These are phyloP conservation scores for Sphaeramia orbicularis DNA, from an alignment of 2,797 vertebrate genomes.

Conservation along the genomic window DNA sequence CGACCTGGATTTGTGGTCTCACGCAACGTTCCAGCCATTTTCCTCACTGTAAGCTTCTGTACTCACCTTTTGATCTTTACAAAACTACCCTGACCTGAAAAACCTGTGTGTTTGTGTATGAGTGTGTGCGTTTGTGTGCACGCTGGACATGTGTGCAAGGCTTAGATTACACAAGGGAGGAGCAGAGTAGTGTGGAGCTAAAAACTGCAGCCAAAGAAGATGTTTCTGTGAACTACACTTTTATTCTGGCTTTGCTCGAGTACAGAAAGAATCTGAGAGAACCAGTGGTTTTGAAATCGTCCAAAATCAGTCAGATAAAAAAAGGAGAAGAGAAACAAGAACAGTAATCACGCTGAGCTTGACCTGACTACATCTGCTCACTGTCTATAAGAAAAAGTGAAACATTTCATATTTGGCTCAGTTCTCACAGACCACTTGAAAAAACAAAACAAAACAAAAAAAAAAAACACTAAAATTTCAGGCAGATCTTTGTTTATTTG, in stretches of 20 bases:
- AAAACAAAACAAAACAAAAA: too few relatives aligned
- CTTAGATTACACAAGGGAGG: slow-evolving; percentile 70
- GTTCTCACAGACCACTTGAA: too few relatives aligned
- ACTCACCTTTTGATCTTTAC: slow-evolving; percentile 65
- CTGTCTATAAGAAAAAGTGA: slow-evolving; percentile 58
- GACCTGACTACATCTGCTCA: slow-evolving; percentile 7
- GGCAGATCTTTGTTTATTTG: neutral
- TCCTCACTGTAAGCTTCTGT: neutral
- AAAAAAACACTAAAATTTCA: neutral
- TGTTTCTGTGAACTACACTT: slow-evolving; percentile 1
- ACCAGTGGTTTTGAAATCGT: slow-evolving; percentile 34
- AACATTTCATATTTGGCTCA: slow-evolving; percentile 9
- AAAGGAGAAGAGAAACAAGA: slow-evolving; percentile 62
- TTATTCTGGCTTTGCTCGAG: neutral
- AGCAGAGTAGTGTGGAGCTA: slow-evolving; percentile 13
- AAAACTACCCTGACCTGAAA: slow-evolving; percentile 76
- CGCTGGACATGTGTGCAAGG: slow-evolving; percentile 14
- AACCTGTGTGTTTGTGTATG: slow-evolving; percentile 57
- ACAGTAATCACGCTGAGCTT: slow-evolving; percentile 3
- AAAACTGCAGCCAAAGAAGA: slow-evolving; percentile 12
- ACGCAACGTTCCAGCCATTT: neutral
- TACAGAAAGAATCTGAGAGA: slow-evolving; percentile 15
- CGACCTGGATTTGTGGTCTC: slow-evolving; percentile 1
- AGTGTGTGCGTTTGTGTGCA: slow-evolving; percentile 8
- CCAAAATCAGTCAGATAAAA: slow-evolving; percentile 14